Evolutionary conservation across 2,113 vertebrate genomes (phyloP), one percentile per base, ranked within the genome.

Genomic region (Catharus bicknelli): DNA sequence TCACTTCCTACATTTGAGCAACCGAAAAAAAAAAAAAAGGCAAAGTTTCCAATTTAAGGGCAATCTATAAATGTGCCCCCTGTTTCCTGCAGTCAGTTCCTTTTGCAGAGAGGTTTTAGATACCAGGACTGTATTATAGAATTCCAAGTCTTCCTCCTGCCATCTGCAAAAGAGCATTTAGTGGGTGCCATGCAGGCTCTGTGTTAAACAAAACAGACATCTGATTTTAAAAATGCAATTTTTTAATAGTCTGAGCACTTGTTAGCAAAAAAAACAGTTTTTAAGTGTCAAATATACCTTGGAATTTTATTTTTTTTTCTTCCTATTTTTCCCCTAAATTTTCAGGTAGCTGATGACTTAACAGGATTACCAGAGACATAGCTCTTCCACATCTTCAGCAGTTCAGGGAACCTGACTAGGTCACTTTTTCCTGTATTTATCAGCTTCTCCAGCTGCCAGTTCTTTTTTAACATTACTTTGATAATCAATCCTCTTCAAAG

Each of bases 311-410:
- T 14, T 51, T 53, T 10, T 53, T 54, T 30, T 30, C 17, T 54
- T 54, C 53, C 29, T 74, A 15, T 22, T 57, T 47, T 53, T 30
- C 23, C 17, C 13, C 25, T 72, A 45, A 40, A 45, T 47, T 59
- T 55, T 70, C 57, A 87, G 20, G 51, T 23, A 70, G 30, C 21
- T 57, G 25, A 45, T 30, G 43, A 42, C 25, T 59, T n/a, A 42
- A 8, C 90, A 84, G 58, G 21, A 32, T 96, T 96, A 95, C 96
- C 78, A 68, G 57, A 97, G 96, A 18, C 43, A 67, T 57, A 97
- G 64, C 70, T 97, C 90, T 95, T 96, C 96, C 95, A 96, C 91
- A 95, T 96, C 83, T 97, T 97, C 92, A 97, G 70, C 40, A 97
- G 51, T 48, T 97, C 95, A 59, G 90, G 91, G 9, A 98, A 90